Evolutionary conservation across 2,888 invertebrate species (phyloP), one percentile per base, ranked within the genome.

Genomic region (Choristoneura rosaceana): DNA sequence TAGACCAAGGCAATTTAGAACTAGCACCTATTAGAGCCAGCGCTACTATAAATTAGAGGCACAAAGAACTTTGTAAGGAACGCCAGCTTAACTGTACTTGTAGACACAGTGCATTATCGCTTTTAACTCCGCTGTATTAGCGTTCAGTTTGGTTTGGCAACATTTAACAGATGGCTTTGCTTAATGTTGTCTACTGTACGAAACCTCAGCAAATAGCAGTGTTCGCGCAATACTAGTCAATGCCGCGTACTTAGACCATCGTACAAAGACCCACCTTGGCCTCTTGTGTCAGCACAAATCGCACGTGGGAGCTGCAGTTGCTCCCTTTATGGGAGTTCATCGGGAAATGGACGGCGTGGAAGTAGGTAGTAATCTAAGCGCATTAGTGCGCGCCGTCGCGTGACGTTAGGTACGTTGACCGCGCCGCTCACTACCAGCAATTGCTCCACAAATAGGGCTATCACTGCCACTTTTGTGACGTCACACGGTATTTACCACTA

Each of bases 391-490:
- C 81, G 87, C 82, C 87, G 90, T 89, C 87, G 89, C 93, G 92
- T 92, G 92, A 92, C 93, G 91, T 82, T 80, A 81, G 83, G 93
- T 88, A 86, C 93, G 82, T 88, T 93, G 93, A 93, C 93, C 93
- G 92, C 87, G 78, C 82, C 82, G 87, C 85, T 87, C 87, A 81
- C 88, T 88, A 84, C 84, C 84, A 86, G 88, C 89, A 87, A 89
- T 89, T 87, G 89, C 87, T 87, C 86, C 87, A 90, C 90, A 88
- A 87, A 81, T 87, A 90, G 90, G 89, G 89, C 80, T 90, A 85
- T 81, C 84, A 82, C 85, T 75, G 76, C 78, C 79, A 76, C 76
- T 79, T 77, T 59, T 14, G 59, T 73, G 68, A 69, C 69, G 38
- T 69, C 68, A 69, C 68, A 55, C 7, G 3, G 50, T 58, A 52